Percentiles rank a stretch among this genome's conserved stretches.
Evolutionary conservation across 2,888 invertebrate genomes (phyloP).

Genomic region (Lepas anatifera): DNA sequence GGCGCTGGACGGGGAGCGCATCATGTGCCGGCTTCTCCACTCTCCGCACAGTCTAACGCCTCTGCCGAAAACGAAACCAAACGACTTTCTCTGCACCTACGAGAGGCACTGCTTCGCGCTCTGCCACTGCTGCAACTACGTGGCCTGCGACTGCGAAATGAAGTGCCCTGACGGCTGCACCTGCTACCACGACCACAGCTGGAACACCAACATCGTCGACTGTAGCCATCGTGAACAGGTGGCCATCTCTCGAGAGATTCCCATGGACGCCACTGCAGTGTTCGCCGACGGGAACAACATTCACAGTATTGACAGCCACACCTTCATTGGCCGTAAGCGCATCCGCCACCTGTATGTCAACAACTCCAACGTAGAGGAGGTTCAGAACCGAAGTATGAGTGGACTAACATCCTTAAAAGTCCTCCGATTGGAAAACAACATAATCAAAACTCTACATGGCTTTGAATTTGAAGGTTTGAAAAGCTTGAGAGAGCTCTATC

Average conservation of each 20-base stretch:
- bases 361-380: conserved; percentile 68
- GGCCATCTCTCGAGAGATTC: conserved; percentile 69
- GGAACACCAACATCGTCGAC: conserved; percentile 86
- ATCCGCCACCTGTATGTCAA: conserved; percentile 75
- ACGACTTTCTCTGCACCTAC: conserved; percentile 84
- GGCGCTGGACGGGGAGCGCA: background rate
- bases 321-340: conserved; percentile 84
- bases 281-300: conserved; percentile 87
- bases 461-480: conserved; percentile 71
- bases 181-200: conserved; percentile 87
- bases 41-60: background rate
- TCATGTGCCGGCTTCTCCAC: background rate
- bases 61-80: conserved; percentile 38
- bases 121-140: conserved; percentile 93
- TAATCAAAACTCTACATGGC: conserved; percentile 62
- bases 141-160: conserved; percentile 95
- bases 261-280: conserved; percentile 91
- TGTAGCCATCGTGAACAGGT: conserved; percentile 70
- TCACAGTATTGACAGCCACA: conserved; percentile 71
- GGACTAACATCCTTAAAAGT: conserved; percentile 64
- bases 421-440: conserved; percentile 77
- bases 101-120: conserved; percentile 85
- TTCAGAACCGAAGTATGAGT: conserved; percentile 82
- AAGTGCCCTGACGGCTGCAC: conserved; percentile 87
- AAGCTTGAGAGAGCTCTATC: conserved; percentile 68